These are phyloP conservation scores for Urocynchramus pylzowi DNA, from an alignment of 2,113 vertebrate genomes.

Conservation along the genomic window DNA sequence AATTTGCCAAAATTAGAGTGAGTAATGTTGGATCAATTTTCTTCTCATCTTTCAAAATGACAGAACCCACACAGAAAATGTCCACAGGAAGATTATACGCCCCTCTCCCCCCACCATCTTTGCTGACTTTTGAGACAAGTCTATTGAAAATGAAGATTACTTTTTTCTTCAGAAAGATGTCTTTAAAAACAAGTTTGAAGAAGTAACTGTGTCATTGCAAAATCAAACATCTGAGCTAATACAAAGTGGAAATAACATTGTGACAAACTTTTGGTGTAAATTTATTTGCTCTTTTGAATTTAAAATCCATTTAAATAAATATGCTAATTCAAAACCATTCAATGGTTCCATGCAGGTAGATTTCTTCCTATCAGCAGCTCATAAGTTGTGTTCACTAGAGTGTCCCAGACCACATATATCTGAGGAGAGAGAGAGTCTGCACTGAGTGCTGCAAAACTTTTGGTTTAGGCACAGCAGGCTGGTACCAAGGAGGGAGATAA, in stretches of 20 bases:
- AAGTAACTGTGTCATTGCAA: not conserved
- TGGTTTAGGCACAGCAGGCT: not conserved
- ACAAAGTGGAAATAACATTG: not conserved
- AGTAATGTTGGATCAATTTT: not conserved
- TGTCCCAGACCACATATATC: not conserved
- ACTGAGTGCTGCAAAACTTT: not conserved
- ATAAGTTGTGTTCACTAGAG: not conserved
- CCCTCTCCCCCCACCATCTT: rapidly evolving
- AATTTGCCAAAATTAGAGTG: slow-evolving; percentile 8
- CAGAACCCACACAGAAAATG: not conserved
- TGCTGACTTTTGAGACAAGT: not conserved
- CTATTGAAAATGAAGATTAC: not conserved
- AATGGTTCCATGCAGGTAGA: rapidly evolving
- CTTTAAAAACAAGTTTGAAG: not conserved
- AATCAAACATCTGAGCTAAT: not conserved
- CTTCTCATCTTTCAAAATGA: not conserved
- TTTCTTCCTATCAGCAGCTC: not conserved
- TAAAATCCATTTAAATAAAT: not conserved
- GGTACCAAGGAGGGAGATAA: not conserved
- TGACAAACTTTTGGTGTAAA: not conserved
- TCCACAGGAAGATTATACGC: not conserved
- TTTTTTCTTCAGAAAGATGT: not conserved
- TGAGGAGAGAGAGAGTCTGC: not conserved
- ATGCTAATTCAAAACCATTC: not conserved
- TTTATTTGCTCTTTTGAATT: not conserved